Conservation (phyloP, 2,888 invertebrate genomes). For the Heliothis peltigera region DNA sequence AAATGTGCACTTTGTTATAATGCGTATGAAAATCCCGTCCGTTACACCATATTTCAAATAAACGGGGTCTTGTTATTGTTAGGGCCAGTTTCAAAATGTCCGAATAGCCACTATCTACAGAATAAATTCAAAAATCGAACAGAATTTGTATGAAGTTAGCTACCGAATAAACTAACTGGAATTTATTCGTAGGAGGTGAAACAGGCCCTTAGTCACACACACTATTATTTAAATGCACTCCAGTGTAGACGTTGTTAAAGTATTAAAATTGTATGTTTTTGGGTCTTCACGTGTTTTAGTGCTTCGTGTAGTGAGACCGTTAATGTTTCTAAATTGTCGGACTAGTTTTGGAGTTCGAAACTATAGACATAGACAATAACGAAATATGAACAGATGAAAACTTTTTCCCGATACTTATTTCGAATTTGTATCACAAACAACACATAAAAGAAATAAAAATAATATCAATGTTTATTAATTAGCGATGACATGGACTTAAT, state of each 20-base stretch:
- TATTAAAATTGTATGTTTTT: slow-evolving; percentile 13
- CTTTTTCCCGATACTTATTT: background rate
- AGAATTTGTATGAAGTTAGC: no score
- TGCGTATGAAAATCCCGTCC: background rate
- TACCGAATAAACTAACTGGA: no score
- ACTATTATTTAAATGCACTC: background rate
- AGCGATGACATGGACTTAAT: slow-evolving; percentile 21
- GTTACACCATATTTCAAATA: background rate
- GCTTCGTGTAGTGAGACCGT: background rate
- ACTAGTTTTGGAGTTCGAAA: background rate
- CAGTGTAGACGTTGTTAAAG: background rate
- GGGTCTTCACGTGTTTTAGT: background rate
- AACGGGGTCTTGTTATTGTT: background rate
- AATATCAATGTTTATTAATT: slow-evolving; percentile 7
- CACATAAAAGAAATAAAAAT: background rate
- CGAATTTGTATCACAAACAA: background rate
- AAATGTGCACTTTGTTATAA: slow-evolving; percentile 9
- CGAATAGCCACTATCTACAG: no score
- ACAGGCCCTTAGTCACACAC: no score
- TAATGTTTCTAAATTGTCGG: background rate
- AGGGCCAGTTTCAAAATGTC: no score
- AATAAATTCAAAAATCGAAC: no score
- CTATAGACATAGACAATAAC: background rate
- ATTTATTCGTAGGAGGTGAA: no score
- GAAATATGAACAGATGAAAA: background rate